Evolutionary conservation across 1,140 invertebrate species (phyloP).

Genomic region (Drosophila tristis): DNA sequence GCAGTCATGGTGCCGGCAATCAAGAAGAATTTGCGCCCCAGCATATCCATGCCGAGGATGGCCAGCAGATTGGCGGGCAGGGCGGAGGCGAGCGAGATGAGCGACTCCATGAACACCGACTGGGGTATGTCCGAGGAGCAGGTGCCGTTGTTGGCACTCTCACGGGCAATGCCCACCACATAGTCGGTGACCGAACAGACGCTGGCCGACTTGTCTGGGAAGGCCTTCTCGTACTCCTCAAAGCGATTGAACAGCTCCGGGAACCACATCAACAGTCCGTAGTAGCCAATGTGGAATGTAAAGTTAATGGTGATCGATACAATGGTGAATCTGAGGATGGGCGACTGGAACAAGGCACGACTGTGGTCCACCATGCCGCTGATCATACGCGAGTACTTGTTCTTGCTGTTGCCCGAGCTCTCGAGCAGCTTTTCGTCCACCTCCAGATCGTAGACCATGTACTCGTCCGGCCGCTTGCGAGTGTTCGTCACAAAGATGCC

Average conservation of each 20-base stretch:
- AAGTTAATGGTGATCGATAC: constrained; percentile 94
- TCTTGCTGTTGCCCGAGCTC: constrained; percentile 85
- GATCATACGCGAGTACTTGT: constrained; percentile 89
- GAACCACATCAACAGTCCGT: constrained; percentile 96
- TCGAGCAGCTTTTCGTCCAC: constrained; percentile 87
- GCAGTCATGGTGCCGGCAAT: constrained; percentile 95
- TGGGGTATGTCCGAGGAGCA: constrained; percentile 90
- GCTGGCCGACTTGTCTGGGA: constrained; percentile 87
- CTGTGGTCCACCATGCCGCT: constrained; percentile 91
- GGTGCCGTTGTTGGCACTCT: constrained; percentile 85
- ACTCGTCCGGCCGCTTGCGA: constrained; percentile 88
- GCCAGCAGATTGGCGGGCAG: constrained; percentile 93
- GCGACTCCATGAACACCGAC: constrained; percentile 92
- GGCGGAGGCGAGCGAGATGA: constrained; percentile 93
- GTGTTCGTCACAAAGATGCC: constrained; percentile 93
- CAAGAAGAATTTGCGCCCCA: constrained; percentile 95
- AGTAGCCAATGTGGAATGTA: constrained; percentile 95
- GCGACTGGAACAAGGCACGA: constrained; percentile 90
- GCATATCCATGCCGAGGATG: constrained; percentile 90
- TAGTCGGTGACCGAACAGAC: constrained; percentile 91
- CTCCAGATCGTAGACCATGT: constrained; percentile 91
- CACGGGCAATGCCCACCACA: constrained; percentile 88
- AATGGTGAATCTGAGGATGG: constrained; percentile 91
- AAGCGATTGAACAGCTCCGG: constrained; percentile 95
- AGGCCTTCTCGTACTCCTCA: constrained; percentile 89